Conservation (phyloP, 2,113 vertebrate genomes). For the Cyprinodon tularosa region DNA sequence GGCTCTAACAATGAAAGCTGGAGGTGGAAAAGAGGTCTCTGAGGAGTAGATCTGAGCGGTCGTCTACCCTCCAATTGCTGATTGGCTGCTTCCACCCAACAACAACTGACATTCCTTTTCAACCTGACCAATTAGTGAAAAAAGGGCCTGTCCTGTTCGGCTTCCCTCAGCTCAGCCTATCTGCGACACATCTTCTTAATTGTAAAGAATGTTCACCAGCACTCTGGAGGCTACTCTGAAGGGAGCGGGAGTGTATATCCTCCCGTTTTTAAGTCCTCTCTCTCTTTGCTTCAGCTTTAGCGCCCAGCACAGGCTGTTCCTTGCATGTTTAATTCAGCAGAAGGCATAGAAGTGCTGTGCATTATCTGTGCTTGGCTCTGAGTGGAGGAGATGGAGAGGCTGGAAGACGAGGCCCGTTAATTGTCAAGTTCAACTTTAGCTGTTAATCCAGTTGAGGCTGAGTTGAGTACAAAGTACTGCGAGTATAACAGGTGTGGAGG, state of each 20-base stretch:
- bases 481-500: conserved; percentile 46
- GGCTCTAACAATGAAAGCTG: conserved; percentile 35
- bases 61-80: neutral
- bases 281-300: conserved; percentile 42
- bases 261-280: conserved; percentile 27
- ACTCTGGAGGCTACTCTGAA: conserved; percentile 45
- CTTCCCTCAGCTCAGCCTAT: neutral
- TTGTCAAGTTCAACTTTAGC: conserved; percentile 57
- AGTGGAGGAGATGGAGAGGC: conserved; percentile 15
- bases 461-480: conserved; percentile 45
- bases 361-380: conserved; percentile 51
- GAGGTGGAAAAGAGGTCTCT: conserved; percentile 41
- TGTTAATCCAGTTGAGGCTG: conserved; percentile 63
- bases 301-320: conserved; percentile 57
- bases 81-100: conserved; percentile 36
- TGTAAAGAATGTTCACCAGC: conserved; percentile 48
- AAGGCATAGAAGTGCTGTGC: conserved; percentile 66
- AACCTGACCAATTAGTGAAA: conserved; percentile 58
- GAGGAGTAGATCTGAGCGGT: conserved; percentile 20
- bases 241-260: conserved; percentile 32
- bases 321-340: conserved; percentile 75
- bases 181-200: conserved; percentile 60
- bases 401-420: conserved; percentile 59
- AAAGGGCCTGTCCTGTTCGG: conserved; percentile 38
- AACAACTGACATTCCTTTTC: conserved; percentile 47